Evolutionary conservation across 2,113 vertebrate species (phyloP).

Genomic region (Lasiurus borealis): DNA sequence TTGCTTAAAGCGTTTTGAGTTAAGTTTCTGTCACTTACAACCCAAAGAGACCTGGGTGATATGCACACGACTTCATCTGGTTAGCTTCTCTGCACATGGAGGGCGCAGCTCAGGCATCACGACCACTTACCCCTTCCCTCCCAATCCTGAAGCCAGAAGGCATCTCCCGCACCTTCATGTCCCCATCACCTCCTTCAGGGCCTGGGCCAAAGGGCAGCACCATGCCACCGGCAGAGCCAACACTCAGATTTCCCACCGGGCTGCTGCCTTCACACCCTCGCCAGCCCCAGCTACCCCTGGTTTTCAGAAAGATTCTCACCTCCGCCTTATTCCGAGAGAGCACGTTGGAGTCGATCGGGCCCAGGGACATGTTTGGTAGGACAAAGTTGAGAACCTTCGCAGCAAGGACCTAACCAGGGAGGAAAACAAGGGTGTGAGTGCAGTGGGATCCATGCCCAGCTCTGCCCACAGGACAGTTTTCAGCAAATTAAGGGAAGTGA

Average conservation of each 20-base stretch:
- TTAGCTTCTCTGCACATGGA: neutral
- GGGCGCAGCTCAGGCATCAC: neutral
- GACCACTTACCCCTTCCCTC: too few relatives aligned
- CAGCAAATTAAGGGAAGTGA: conserved; percentile 41
- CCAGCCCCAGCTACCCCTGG: fast-evolving
- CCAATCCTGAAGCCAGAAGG: neutral
- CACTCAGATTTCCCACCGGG: fast-evolving
- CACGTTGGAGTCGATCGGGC: conserved; percentile 92
- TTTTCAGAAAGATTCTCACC: conserved; percentile 86
- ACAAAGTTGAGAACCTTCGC: conserved; percentile 94
- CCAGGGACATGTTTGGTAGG: conserved; percentile 92
- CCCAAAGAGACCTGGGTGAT: neutral
- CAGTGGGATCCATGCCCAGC: neutral
- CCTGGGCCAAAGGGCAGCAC: neutral
- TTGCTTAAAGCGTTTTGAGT: neutral
- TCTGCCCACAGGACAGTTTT: neutral
- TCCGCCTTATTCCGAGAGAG: conserved; percentile 93
- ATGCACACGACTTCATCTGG: neutral
- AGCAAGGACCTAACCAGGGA: conserved; percentile 90
- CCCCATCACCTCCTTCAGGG: neutral
- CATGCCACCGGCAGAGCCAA: fast-evolving
- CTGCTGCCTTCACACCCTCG: neutral
- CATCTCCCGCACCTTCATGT: neutral
- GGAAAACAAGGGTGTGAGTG: conserved; percentile 62
- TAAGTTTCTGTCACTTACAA: neutral